These are phyloP conservation scores for Catostomus latipinnis DNA, from an alignment of 2,797 vertebrate genomes.

Conservation along the genomic window DNA sequence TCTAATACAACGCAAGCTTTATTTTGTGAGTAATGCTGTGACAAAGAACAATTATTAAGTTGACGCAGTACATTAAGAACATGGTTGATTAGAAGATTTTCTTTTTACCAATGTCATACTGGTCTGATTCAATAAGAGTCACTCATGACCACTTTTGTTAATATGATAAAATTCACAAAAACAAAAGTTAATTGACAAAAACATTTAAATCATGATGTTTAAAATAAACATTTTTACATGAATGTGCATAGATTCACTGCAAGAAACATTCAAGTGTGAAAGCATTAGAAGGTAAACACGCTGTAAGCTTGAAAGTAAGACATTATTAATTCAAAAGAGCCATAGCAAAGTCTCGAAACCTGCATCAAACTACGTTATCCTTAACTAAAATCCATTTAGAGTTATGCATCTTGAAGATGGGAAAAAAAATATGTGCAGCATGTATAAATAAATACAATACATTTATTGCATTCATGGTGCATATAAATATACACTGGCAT, in stretches of 20 bases:
- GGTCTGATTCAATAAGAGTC: background rate
- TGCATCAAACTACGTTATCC: background rate
- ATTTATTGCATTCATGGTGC: background rate
- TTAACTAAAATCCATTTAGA: background rate
- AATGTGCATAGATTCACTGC: slow-evolving; percentile 22
- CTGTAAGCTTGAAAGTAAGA: no score
- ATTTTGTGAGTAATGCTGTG: background rate
- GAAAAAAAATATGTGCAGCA: background rate
- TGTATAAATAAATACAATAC: background rate
- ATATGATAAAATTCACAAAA: background rate
- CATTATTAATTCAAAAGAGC: no score
- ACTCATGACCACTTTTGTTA: background rate
- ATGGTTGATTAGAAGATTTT: background rate
- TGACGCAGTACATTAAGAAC: background rate
- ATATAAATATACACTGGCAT: slow-evolving; percentile 14
- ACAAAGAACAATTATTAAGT: background rate
- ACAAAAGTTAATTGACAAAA: background rate
- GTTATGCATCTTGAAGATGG: background rate
- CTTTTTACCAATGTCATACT: background rate
- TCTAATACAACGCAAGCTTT: background rate
- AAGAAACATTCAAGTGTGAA: slow-evolving; percentile 29
- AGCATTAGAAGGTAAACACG: background rate
- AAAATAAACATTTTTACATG: background rate
- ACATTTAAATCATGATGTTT: background rate
- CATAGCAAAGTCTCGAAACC: background rate